Base-by-base conservation (phyloP, 1,140 invertebrate genomes). In the Meloidogyne exigua region DNA sequence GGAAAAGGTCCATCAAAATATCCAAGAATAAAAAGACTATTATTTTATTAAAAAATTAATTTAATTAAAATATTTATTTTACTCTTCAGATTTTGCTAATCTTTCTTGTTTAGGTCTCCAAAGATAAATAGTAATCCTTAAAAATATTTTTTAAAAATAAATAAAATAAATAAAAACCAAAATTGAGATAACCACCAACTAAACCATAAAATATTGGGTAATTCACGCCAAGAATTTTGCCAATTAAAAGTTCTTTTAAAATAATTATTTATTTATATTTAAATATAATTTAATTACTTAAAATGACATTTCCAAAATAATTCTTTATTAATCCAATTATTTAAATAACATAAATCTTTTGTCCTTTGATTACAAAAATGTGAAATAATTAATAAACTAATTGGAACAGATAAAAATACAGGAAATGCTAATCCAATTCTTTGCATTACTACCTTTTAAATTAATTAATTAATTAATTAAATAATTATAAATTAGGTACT, bases 21-120 rank as follows among this genome's bases (percentile, higher is more conserved):
- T 0, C 95, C 95, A 21, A 92, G 91, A 0, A 98, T 93, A 83
- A 97, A 99, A 12, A 99, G 88, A 76, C 90, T 90, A n/a, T n/a
- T n/a, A 15, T 57, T 77, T 11, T 82, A 77, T n/a, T n/a, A n/a
- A n/a, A n/a, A n/a, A 62, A 5, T 68, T 2, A 21, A 25, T 21
- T 26, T 28, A 44, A 57, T 79, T 36, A 2, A 12, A 62, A 32
- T 44, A 28, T 32, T 72, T 28, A 32, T 32, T 3, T 32, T 32
- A 75, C 78, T 80, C 85, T 72, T 98, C 95, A 0, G 95, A 97
- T 7, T 93, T 92, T 0, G 95, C 95, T 76, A 98, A 90, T 90
- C 96, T 92, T 89, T 98, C 95, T 82, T 93, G 95, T 89, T 97
- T 95, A 0, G 95, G 95, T 0, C 92, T 95, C 95, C 95, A 98